Percentiles rank a stretch among this genome's conserved stretches.
Evolutionary conservation across 2,113 vertebrate genomes (phyloP).

Genomic region (Psilopsiagon aurifrons): DNA sequence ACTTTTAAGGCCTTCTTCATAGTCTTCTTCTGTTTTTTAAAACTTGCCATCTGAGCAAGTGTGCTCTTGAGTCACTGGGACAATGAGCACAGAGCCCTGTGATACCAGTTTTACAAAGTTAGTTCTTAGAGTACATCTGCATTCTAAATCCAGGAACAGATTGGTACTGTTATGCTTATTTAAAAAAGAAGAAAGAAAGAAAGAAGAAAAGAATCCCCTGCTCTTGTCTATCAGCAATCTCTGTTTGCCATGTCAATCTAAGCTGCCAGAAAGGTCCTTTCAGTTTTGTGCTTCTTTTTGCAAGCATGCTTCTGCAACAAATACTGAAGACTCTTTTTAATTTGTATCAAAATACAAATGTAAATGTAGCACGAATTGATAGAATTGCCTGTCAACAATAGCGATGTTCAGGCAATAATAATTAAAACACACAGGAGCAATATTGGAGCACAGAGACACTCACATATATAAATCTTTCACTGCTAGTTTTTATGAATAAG

Average conservation of each 20-base stretch:
- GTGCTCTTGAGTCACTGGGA: background rate
- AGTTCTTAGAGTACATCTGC: constrained; percentile 1
- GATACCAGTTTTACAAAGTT: background rate
- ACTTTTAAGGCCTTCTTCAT: background rate
- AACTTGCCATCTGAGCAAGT: background rate
- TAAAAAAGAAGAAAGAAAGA: background rate
- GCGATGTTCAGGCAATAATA: background rate
- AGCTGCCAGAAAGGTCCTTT: background rate
- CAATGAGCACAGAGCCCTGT: background rate
- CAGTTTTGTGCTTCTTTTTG: background rate
- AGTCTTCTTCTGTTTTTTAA: background rate
- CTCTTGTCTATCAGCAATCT: background rate
- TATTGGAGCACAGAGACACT: background rate
- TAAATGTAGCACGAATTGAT: background rate
- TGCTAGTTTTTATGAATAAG: background rate
- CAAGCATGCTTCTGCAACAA: background rate
- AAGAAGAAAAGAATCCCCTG: background rate
- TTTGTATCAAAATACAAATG: background rate
- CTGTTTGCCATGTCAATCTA: background rate
- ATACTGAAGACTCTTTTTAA: background rate
- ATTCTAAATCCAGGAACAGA: constrained; percentile 38
- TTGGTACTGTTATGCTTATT: constrained; percentile 28
- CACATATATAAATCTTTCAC: background rate
- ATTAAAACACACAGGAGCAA: background rate
- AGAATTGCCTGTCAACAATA: background rate